Evolutionary conservation across 2,888 invertebrate species (phyloP).

Genomic region (Trissolcus japonicus): DNA sequence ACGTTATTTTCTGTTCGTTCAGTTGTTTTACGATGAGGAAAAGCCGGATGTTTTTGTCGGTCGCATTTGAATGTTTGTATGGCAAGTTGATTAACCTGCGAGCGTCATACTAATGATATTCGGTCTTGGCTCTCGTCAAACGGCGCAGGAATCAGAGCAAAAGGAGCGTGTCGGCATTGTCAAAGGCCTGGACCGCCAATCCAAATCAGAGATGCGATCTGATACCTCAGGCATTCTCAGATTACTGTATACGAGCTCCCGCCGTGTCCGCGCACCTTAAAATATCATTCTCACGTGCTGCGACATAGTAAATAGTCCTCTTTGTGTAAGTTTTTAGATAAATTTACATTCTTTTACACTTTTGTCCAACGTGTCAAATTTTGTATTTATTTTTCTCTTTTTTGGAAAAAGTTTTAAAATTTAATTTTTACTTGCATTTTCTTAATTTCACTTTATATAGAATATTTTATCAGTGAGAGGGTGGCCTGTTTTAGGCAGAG

Average conservation of each 20-base stretch:
- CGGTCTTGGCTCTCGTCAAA: constrained; percentile 51
- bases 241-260: constrained; percentile 68
- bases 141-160: constrained; percentile 47
- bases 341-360: constrained; percentile 33
- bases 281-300: constrained; percentile 72
- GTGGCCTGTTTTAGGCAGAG: too few relatives aligned
- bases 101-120: constrained; percentile 48
- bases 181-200: constrained; percentile 66
- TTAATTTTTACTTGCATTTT: neutral
- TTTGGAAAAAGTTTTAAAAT: neutral
- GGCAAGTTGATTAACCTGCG: constrained; percentile 44
- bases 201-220: constrained; percentile 70
- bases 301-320: constrained; percentile 63
- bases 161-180: constrained; percentile 68
- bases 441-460: too few relatives aligned
- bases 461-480: too few relatives aligned
- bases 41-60: constrained; percentile 11
- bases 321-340: constrained; percentile 16
- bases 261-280: constrained; percentile 70
- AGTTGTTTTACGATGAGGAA: constrained; percentile 9
- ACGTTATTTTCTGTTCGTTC: constrained; percentile 11
- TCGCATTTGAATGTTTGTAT: constrained; percentile 29
- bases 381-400: neutral
- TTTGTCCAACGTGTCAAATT: neutral
- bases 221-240: constrained; percentile 67